Conservation (phyloP, 2,113 vertebrate species). For the Tragelaphus imberbis region DNA sequence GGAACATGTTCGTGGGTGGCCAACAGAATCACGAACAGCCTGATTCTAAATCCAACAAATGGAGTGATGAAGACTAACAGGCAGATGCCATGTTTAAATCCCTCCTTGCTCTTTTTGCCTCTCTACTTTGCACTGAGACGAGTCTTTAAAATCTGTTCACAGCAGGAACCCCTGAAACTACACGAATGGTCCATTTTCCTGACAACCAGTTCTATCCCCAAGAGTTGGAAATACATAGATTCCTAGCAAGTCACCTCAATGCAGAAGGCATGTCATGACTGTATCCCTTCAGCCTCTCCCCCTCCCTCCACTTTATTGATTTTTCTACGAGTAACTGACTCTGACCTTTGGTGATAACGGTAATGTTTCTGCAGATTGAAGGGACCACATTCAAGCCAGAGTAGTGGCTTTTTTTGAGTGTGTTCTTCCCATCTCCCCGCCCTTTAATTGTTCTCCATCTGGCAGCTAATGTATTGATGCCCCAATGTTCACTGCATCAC, state of each 20-base stretch:
- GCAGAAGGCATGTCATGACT: not conserved
- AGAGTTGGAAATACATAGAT: slow-evolving; percentile 38
- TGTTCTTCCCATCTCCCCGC: not conserved
- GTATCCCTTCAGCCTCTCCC: not conserved
- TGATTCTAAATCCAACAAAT: not conserved
- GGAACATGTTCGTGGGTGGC: not conserved
- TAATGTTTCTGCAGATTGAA: slow-evolving; percentile 17
- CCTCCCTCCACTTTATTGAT: not conserved
- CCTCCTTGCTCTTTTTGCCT: not conserved
- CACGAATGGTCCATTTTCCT: slow-evolving; percentile 40
- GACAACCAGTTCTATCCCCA: slow-evolving; percentile 15
- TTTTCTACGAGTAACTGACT: slow-evolving; percentile 23
- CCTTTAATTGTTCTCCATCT: not conserved
- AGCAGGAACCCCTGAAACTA: not conserved
- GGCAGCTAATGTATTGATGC: not conserved
- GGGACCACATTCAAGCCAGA: not conserved
- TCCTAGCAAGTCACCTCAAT: slow-evolving; percentile 28
- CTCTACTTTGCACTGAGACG: not conserved
- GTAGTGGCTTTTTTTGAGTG: not conserved
- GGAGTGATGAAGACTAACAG: slow-evolving; percentile 22
- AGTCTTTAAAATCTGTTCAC: slow-evolving; percentile 42
- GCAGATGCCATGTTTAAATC: slow-evolving; percentile 45
- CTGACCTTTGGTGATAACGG: slow-evolving; percentile 8
- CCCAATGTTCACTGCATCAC: not conserved
- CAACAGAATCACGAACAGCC: not conserved